These are phyloP conservation scores for Parnassius orleans DNA, from an alignment of 2,888 invertebrate species.

Conservation along the genomic window DNA sequence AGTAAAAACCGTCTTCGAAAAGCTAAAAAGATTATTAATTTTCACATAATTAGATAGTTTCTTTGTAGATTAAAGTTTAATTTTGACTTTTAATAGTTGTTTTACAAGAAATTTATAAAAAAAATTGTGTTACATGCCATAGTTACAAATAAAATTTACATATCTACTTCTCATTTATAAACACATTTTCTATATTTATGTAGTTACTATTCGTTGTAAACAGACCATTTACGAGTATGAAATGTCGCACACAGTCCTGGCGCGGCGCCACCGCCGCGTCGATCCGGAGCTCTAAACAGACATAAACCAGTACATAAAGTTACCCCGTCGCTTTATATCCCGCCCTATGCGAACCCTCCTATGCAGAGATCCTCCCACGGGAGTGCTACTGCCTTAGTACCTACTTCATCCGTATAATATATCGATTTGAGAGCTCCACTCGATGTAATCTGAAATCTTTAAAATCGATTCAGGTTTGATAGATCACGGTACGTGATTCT, in stretches of 20 bases:
- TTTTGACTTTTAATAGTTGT: too few relatives aligned
- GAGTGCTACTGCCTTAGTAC: slow-evolving; percentile 31
- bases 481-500: slow-evolving; percentile 36
- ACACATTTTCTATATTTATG: not conserved
- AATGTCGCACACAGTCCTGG: slow-evolving; percentile 28
- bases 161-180: too few relatives aligned
- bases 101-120: too few relatives aligned
- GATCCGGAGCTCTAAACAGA: slow-evolving; percentile 47
- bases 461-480: slow-evolving; percentile 33
- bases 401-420: slow-evolving; percentile 21
- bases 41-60: too few relatives aligned
- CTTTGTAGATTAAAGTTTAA: too few relatives aligned
- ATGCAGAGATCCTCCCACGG: slow-evolving; percentile 34
- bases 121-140: too few relatives aligned
- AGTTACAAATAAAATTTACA: too few relatives aligned
- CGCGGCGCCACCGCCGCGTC: slow-evolving; percentile 28
- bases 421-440: slow-evolving; percentile 33
- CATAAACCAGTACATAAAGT: slow-evolving; percentile 58
- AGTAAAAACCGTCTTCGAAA: too few relatives aligned
- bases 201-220: not conserved
- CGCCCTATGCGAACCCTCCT: slow-evolving; percentile 41
- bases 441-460: slow-evolving; percentile 37
- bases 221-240: slow-evolving; percentile 16
- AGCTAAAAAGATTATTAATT: too few relatives aligned
- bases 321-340: slow-evolving; percentile 48